These are phyloP conservation scores for Oscheius myriophilus DNA, from an alignment of 2,888 invertebrate species.

Conservation along the genomic window DNA sequence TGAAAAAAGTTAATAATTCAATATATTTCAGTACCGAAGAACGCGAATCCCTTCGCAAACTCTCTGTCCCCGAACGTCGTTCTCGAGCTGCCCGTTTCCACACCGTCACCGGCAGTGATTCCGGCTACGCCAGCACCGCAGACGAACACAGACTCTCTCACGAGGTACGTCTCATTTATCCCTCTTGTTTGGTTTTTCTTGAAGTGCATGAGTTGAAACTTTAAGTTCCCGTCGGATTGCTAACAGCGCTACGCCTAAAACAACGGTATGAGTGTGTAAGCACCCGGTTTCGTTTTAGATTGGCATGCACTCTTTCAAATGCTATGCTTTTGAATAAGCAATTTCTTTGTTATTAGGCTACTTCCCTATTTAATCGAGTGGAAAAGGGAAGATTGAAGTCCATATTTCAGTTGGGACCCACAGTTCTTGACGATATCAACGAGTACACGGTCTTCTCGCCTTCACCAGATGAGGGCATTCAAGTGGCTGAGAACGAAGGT, in stretches of 20 bases:
- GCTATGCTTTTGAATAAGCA: no score
- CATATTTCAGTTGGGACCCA: constrained; percentile 23
- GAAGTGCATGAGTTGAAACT: background rate
- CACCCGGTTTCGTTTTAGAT: background rate
- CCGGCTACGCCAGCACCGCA: constrained; percentile 48
- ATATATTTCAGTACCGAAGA: constrained; percentile 1
- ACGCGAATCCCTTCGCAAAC: constrained; percentile 10
- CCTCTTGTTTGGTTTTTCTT: background rate
- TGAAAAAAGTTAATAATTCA: background rate
- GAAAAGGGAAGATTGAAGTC: background rate
- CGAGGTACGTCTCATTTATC: constrained; percentile 17
- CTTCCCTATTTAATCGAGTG: no score
- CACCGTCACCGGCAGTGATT: constrained; percentile 37
- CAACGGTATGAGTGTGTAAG: constrained; percentile 17
- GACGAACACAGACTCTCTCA: constrained; percentile 39
- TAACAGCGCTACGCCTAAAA: constrained; percentile 9
- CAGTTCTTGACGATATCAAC: constrained; percentile 25
- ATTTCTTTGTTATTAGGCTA: no score
- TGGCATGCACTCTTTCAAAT: background rate
- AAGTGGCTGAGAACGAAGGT: constrained; percentile 4
- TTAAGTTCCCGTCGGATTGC: constrained; percentile 25
- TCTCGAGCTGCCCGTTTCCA: constrained; percentile 27
- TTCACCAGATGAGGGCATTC: constrained; percentile 33
- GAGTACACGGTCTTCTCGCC: constrained; percentile 29
- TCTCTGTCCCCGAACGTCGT: constrained; percentile 29